phyloP scores from a whole-genome alignment of 2,113 vertebrate genomes.

The Platichthys stellatus region DNA sequence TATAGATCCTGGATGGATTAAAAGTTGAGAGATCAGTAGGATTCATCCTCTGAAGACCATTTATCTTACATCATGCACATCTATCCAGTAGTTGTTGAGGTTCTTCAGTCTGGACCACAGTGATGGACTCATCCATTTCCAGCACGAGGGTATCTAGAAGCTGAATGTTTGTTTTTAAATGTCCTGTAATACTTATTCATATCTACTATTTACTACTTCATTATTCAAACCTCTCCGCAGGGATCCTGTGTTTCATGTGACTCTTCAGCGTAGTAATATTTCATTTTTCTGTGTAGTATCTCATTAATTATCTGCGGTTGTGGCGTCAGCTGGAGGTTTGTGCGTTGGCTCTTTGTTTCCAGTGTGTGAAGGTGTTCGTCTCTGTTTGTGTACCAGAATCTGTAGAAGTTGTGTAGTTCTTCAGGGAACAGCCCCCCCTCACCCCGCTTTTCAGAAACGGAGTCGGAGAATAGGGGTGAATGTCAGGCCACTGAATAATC shows the following conservation, averaged over 20 bases:
- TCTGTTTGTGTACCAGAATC: not conserved
- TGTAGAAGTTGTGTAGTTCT: constrained; percentile 11
- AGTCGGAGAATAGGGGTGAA: constrained; percentile 17
- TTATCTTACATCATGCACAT: too few species aligned
- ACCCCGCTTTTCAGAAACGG: constrained; percentile 22
- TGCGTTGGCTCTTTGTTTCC: not conserved
- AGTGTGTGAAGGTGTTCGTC: not conserved
- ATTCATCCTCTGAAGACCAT: constrained; percentile 1
- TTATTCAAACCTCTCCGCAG: constrained; percentile 13
- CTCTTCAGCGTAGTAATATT: constrained; percentile 2
- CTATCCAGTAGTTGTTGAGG: too few species aligned
- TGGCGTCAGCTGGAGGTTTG: not conserved
- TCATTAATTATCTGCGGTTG: constrained; percentile 25
- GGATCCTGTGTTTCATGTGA: constrained; percentile 1
- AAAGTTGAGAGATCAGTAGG: not conserved
- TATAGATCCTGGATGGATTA: too few species aligned
- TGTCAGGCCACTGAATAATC: constrained; percentile 35
- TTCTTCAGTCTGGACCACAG: too few species aligned
- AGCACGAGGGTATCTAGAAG: too few species aligned
- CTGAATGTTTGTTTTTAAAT: not conserved
- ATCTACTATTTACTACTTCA: constrained; percentile 11
- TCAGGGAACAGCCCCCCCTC: constrained; percentile 9
- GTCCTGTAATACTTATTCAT: not conserved
- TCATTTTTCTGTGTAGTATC: not conserved
- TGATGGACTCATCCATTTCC: too few species aligned